phyloP scores from a whole-genome alignment of 2,888 invertebrate species.

The Lithophane leautieri region DNA sequence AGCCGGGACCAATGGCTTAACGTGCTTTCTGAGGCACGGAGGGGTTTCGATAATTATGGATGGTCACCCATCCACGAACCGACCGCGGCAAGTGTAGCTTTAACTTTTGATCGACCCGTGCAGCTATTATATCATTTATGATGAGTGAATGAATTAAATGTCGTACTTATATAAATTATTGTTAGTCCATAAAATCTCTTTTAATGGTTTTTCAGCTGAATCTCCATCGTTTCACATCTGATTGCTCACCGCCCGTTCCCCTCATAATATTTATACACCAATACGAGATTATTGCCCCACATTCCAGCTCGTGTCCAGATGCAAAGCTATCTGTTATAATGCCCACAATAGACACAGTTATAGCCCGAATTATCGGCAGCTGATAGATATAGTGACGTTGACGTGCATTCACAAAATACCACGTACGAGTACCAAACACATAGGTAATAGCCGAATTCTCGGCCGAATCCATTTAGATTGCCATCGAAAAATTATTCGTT shows the following conservation, averaged over 20 bases:
- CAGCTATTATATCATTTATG: not conserved
- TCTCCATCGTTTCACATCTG: not conserved
- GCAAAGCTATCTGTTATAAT: constrained; percentile 22
- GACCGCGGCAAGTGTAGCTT: not conserved
- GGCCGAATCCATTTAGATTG: too few species aligned
- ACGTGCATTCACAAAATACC: not conserved
- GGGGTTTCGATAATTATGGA: not conserved
- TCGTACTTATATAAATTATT: not conserved
- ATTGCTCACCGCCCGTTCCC: constrained; percentile 1
- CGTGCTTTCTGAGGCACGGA: not conserved
- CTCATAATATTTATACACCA: constrained; percentile 8
- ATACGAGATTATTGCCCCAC: constrained; percentile 3
- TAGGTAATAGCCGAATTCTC: too few species aligned
- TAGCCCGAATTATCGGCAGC: constrained; percentile 15
- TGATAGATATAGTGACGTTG: constrained; percentile 10
- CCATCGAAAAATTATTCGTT: not conserved
- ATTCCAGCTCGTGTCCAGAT: constrained; percentile 39
- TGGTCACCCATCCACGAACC: not conserved
- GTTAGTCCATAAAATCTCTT: not conserved
- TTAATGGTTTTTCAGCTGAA: not conserved
- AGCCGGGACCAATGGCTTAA: not conserved
- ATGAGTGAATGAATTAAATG: not conserved
- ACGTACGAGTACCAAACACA: too few species aligned
- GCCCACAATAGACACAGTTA: constrained; percentile 39
- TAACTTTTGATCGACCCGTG: not conserved